Evolutionary conservation across 2,888 invertebrate species (phyloP).

Genomic region (Diplolepis rosae): DNA sequence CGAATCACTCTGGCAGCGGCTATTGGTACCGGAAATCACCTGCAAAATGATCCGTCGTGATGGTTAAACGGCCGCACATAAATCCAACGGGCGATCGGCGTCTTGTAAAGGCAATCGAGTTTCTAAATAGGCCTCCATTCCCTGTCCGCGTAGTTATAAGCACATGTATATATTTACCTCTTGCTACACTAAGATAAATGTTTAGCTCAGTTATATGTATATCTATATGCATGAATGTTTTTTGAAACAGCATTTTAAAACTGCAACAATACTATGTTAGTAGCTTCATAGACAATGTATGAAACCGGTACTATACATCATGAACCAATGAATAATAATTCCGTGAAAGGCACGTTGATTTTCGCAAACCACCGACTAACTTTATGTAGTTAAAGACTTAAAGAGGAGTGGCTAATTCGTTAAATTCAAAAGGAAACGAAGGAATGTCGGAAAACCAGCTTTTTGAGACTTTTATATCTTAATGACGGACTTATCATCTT

Average conservation of each 20-base stretch:
- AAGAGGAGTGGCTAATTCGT: slow-evolving; percentile 1
- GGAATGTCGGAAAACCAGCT: not conserved
- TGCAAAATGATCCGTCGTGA: slow-evolving; percentile 46
- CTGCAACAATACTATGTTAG: not conserved
- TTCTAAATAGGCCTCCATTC: slow-evolving; percentile 36
- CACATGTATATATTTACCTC: not conserved
- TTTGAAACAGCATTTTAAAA: slow-evolving; percentile 13
- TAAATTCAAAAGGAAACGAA: not conserved
- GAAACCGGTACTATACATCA: slow-evolving; percentile 21
- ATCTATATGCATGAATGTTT: not conserved
- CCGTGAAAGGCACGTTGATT: slow-evolving; percentile 21
- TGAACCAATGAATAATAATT: slow-evolving; percentile 15
- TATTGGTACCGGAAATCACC: slow-evolving; percentile 40
- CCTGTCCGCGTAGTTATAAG: not conserved
- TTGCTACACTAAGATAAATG: slow-evolving; percentile 21
- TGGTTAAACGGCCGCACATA: slow-evolving; percentile 43
- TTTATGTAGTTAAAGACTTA: not conserved
- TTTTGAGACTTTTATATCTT: not conserved
- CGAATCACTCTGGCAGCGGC: slow-evolving; percentile 35
- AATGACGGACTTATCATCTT: not conserved
- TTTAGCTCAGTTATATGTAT: not conserved
- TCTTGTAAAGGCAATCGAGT: slow-evolving; percentile 44
- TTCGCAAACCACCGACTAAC: not conserved
- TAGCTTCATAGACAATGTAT: slow-evolving; percentile 19
- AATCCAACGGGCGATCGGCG: slow-evolving; percentile 36